A percentile compares a stretch with the other conserved stretches of the same genome.
These are phyloP conservation scores for Hyppa rectilinea DNA, from an alignment of 2,888 invertebrate genomes.

Conservation along the genomic window DNA sequence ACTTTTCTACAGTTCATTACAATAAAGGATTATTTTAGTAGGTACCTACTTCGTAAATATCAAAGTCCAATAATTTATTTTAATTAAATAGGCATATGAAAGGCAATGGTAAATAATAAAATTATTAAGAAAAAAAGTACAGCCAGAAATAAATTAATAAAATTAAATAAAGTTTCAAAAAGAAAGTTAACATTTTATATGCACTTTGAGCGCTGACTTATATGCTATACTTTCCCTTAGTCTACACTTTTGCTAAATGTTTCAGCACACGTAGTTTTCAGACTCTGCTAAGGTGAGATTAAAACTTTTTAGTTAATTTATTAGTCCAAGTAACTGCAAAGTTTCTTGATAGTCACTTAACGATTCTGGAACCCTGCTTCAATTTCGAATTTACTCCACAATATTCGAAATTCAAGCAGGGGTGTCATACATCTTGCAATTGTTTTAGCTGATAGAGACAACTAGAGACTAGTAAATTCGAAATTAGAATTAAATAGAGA, in stretches of 20 bases:
- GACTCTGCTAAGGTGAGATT: neutral
- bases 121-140: neutral
- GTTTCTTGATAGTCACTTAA: neutral
- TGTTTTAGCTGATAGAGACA: neutral
- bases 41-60: no score
- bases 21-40: no score
- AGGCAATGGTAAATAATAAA: no score
- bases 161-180: neutral
- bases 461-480: no score
- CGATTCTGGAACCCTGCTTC: neutral
- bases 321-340: no score
- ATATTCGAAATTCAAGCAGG: neutral
- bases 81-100: no score
- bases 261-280: neutral
- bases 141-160: neutral
- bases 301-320: neutral
- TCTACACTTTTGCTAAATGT: neutral
- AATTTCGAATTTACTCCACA: neutral
- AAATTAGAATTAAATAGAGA: no score
- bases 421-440: neutral
- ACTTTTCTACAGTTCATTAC: no score
- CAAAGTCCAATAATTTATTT: no score
- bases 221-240: neutral
- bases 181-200: neutral
- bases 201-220: neutral